These are phyloP conservation scores for Meloidogyne hapla DNA, from an alignment of 1,140 invertebrate genomes.

Conservation along the genomic window DNA sequence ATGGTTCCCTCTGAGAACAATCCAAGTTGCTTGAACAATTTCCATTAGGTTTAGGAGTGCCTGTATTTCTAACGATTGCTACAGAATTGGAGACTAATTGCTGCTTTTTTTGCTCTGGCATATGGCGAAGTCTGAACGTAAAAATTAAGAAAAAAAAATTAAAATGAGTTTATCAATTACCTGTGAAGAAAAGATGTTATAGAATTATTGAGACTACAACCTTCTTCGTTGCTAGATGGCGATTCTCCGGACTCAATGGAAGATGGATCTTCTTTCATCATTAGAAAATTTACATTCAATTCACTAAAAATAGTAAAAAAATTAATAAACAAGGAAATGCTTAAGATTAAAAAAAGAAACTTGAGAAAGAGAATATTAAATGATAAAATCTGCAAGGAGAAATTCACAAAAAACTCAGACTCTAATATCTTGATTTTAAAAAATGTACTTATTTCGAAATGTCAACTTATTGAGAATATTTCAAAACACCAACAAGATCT, in stretches of 20 bases:
- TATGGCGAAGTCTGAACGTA: slow-evolving; percentile 17
- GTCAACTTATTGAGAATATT: too few relatives aligned
- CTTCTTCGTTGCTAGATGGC: background rate
- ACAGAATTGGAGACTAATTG: slow-evolving; percentile 15
- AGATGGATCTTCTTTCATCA: background rate
- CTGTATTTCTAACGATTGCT: background rate
- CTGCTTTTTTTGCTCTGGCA: slow-evolving; percentile 12
- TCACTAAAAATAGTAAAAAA: too few relatives aligned
- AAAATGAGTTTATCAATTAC: background rate
- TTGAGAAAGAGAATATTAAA: too few relatives aligned
- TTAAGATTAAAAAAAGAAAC: too few relatives aligned
- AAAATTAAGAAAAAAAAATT: background rate
- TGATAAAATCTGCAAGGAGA: too few relatives aligned
- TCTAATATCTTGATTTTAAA: too few relatives aligned
- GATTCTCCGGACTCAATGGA: background rate
- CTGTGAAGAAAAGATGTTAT: slow-evolving; percentile 2
- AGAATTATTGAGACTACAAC: background rate
- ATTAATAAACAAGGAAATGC: too few relatives aligned
- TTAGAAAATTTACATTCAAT: too few relatives aligned
- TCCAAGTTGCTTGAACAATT: background rate
- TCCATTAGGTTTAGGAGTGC: background rate
- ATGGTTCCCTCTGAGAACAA: background rate
- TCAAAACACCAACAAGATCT: too few relatives aligned
- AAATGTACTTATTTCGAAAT: too few relatives aligned
- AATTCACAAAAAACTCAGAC: too few relatives aligned